A percentile compares a stretch with the other conserved stretches of the same genome.
Evolutionary conservation across 2,888 invertebrate species (phyloP).

Genomic region (Trilocha varians): DNA sequence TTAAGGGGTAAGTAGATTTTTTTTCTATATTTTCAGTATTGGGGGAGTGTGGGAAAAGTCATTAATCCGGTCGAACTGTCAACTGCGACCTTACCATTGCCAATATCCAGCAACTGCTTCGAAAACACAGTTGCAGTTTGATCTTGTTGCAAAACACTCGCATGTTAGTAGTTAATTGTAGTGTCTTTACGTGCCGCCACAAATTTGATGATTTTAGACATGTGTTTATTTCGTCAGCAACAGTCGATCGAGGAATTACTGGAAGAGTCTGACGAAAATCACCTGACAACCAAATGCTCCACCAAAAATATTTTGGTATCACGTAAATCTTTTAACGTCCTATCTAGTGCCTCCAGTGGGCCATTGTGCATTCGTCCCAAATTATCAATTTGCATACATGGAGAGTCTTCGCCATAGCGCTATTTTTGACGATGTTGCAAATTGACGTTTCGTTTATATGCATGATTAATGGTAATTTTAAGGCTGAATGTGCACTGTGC

Average conservation of each 20-base stretch:
- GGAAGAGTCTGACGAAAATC: slow-evolving; percentile 25
- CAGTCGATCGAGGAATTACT: slow-evolving; percentile 21
- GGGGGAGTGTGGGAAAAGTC: slow-evolving; percentile 15
- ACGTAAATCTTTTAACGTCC: slow-evolving; percentile 20
- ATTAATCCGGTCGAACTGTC: slow-evolving; percentile 18
- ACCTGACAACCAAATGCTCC: slow-evolving; percentile 20
- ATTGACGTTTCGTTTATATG: slow-evolving; percentile 7
- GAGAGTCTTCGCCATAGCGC: slow-evolving; percentile 15
- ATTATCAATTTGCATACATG: slow-evolving; percentile 15
- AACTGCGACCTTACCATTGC: slow-evolving; percentile 14
- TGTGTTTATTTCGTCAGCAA: slow-evolving; percentile 22
- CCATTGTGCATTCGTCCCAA: slow-evolving; percentile 21
- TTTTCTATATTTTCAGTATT: too few relatives aligned
- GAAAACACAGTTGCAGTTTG: slow-evolving; percentile 17
- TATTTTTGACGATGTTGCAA: slow-evolving; percentile 6
- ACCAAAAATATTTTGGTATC: slow-evolving; percentile 17
- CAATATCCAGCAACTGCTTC: slow-evolving; percentile 19
- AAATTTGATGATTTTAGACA: slow-evolving; percentile 21
- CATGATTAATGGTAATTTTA: slow-evolving; percentile 6
- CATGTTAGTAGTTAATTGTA: slow-evolving; percentile 18
- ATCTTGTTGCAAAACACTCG: slow-evolving; percentile 14
- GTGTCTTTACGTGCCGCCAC: slow-evolving; percentile 19
- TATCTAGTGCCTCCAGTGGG: slow-evolving; percentile 18
- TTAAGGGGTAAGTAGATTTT: too few relatives aligned
- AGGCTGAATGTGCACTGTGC: slow-evolving; percentile 7